Base-by-base conservation (phyloP, 2,797 vertebrate species). In the Ctenopoma multispine region DNA sequence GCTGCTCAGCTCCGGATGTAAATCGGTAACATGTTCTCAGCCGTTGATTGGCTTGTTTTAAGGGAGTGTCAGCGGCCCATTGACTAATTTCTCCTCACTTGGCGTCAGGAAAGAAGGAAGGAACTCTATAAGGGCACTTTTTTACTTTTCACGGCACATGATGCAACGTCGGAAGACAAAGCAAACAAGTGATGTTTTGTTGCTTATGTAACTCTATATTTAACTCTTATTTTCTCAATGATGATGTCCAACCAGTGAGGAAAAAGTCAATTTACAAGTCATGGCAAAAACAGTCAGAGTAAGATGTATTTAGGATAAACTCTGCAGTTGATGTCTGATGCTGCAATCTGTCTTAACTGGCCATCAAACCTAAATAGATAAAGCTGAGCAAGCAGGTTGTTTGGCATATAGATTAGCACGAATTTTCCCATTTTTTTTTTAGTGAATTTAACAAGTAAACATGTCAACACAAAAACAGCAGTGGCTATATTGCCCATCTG, bases 31-130 rank as follows among this genome's bases (percentile, higher is more conserved):
- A 43, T 2, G 64, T 47, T 48, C 53, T 57, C 10, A 20, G 69
- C 38, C 20, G 27, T 21, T 83, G 57, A 87, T 87, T 87, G 79
- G 84, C 58, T 81, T 36, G 43, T 80, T 87, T 82, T 38, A 31
- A 63, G 81, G 77, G 80, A 20, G 82, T 83, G 73, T 86, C 70
- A 15, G 77, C 7, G 20, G 64, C 46, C 66, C 46, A 38, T 43
- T 58, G 43, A 67, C 58, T 84, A 59, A 65, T 48, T 73, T 84
- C 63, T 85, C 17, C 9, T 80, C 59, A 76, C 61, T 76, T 80
- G 69, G 82, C 54, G 59, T 86, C 80, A 34, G 79, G 73, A 60
- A 48, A 66, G 60, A 73, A 84, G 83, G 81, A 90, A 88, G 71
- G 72, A 85, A 81, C 79, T 83, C 60, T 69, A 59, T 77, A 64